These are phyloP conservation scores for Julus scanicus DNA, from an alignment of 2,888 invertebrate species.

Conservation along the genomic window DNA sequence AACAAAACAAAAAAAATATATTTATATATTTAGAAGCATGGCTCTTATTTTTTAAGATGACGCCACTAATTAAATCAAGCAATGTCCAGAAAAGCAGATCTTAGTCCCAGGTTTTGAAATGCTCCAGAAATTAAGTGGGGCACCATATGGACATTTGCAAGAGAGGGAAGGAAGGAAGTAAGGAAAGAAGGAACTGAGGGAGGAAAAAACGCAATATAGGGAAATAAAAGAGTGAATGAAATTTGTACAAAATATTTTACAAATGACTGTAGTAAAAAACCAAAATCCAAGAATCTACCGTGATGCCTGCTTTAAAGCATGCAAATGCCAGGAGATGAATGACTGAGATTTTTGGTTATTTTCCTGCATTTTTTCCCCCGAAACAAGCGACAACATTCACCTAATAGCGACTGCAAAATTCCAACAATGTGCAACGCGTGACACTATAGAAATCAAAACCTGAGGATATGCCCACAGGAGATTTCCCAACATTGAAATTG, in stretches of 20 bases:
- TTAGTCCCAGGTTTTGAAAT: not conserved
- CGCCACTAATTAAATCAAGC: not conserved
- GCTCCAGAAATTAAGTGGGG: not conserved
- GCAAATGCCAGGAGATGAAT: not conserved
- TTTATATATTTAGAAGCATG: not conserved
- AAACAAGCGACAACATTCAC: too few species aligned
- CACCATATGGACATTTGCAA: not conserved
- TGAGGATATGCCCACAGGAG: too few species aligned
- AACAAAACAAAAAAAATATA: not conserved
- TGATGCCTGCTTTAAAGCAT: not conserved
- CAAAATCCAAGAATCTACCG: slow-evolving; percentile 9
- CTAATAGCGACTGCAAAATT: too few species aligned
- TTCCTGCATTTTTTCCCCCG: not conserved
- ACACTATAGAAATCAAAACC: too few species aligned
- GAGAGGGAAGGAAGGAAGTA: too few species aligned
- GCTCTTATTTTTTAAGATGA: slow-evolving; percentile 1
- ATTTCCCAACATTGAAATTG: too few species aligned
- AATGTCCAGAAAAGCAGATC: slow-evolving; percentile 36
- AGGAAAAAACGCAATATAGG: not conserved
- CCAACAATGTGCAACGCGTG: too few species aligned
- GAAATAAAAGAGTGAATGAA: slow-evolving; percentile 38
- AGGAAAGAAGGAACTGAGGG: too few species aligned
- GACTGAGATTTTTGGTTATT: not conserved
- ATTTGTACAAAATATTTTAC: slow-evolving; percentile 47
- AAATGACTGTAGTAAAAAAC: slow-evolving; percentile 44